phyloP scores from a whole-genome alignment of 1,140 invertebrate genomes.

The Chironomus tepperi region DNA sequence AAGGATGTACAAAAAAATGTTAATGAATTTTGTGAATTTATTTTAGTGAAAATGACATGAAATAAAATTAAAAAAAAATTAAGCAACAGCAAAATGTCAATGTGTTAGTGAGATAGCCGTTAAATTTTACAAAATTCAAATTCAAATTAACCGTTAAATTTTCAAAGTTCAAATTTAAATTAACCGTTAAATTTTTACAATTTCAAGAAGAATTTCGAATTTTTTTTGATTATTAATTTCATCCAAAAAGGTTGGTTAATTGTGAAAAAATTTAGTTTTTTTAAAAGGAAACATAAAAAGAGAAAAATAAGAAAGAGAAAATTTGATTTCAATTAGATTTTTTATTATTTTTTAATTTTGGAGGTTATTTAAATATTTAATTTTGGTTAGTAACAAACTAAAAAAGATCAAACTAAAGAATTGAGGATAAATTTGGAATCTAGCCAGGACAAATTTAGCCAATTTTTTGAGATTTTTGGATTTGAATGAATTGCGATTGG shows the following conservation, averaged over 20 bases:
- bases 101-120: neutral
- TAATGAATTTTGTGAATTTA: neutral
- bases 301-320: too few species aligned
- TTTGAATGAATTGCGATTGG: too few species aligned
- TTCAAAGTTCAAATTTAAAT: too few species aligned
- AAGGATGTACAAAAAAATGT: neutral
- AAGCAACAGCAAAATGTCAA: slow-evolving; percentile 1
- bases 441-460: too few species aligned
- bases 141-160: neutral
- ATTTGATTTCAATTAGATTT: too few species aligned
- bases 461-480: too few species aligned
- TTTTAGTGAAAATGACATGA: neutral
- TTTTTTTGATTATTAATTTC: neutral
- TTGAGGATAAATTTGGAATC: too few species aligned
- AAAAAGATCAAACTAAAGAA: too few species aligned
- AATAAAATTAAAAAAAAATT: neutral
- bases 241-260: neutral
- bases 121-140: neutral
- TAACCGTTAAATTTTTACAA: too few species aligned
- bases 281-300: neutral
- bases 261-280: slow-evolving; percentile 5
- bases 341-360: too few species aligned
- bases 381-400: too few species aligned
- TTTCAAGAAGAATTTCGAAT: neutral
- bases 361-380: too few species aligned